Percentiles rank a stretch among this genome's conserved stretches.
phyloP scores from a whole-genome alignment of 2,888 invertebrate species.

The Spodoptera picta region DNA sequence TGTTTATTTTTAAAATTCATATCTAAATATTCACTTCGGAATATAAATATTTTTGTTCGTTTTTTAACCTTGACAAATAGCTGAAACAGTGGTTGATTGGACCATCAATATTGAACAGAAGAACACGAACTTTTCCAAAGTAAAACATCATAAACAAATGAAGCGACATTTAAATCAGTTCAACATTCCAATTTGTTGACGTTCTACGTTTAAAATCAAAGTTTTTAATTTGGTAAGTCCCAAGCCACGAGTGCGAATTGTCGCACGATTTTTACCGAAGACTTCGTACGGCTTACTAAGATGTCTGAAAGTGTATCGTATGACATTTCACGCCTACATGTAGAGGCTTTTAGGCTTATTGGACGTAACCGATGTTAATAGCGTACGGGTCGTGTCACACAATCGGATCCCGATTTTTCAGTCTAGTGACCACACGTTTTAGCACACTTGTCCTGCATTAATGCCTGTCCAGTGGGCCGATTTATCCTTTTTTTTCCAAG shows the following conservation, averaged over 20 bases:
- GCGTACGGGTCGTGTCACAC: background rate
- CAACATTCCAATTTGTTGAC: constrained; percentile 55
- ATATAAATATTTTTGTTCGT: too few species aligned
- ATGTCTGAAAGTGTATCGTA: too few species aligned
- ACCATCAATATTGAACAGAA: constrained; percentile 5
- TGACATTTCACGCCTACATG: too few species aligned
- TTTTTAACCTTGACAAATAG: background rate
- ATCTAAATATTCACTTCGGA: too few species aligned
- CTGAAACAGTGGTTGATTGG: background rate
- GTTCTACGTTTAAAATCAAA: constrained; percentile 41
- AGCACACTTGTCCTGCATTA: constrained; percentile 18
- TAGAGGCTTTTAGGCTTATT: background rate
- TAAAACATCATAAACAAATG: constrained; percentile 31
- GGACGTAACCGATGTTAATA: constrained; percentile 14
- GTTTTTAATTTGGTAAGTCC: background rate
- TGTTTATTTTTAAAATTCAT: too few species aligned
- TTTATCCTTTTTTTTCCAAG: constrained; percentile 18
- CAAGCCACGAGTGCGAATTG: too few species aligned
- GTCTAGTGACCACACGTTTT: constrained; percentile 8
- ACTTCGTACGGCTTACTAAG: too few species aligned
- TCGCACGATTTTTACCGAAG: too few species aligned
- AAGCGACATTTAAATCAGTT: constrained; percentile 46
- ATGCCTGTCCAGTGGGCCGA: constrained; percentile 36
- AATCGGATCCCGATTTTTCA: constrained; percentile 12
- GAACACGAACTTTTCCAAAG: constrained; percentile 17